Base-by-base conservation (phyloP, 2,797 vertebrate species). In the Rhinella marina region DNA sequence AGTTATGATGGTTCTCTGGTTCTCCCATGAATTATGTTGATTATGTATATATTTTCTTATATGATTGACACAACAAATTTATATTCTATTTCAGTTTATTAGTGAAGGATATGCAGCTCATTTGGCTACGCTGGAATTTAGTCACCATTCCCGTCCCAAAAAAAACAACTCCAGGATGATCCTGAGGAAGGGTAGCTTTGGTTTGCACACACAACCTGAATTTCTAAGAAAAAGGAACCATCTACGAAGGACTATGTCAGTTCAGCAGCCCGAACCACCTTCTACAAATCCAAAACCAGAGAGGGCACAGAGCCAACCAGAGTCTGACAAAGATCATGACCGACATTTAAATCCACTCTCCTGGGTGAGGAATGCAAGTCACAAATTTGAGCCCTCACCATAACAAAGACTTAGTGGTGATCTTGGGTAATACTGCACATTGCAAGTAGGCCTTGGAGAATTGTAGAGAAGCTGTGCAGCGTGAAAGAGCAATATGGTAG, bases 221-320 rank as follows among this genome's bases (percentile, higher is more conserved):
- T 99, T 98, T 91, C 93, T 99, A 91, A 97, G 97, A 84, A 99
- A 99, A 92, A 96, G 98, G 88, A 97, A 96, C 86, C 98, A 99
- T 91, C 95, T 99, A 89, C 97, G 98, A 61, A 93, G 98, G 92
- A 98, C 98, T 91, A 97, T 99, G 97, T 99, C 98, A 0, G 98
- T 99, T 29, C 98, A 99, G 92, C 98, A 99, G 89, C 97, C 98
- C 0, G 98, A 99, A 90, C 98, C 98, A 0, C 98, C 98, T 0
- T 95, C 95, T 79, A 91, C 93, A 0, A 97, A 97, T 92, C 98
- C 97, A 88, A 99, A 99, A 92, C 98, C 98, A 0, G 98, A 99
- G 93, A 95, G 98, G 52, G 98, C 98, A 50, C 98, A 99, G 95
- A 99, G 98, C 94, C 98, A 99, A 92, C 98, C 98, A 0, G 98